These are phyloP conservation scores for Xyrauchen texanus DNA, from an alignment of 2,113 vertebrate species.

Conservation along the genomic window DNA sequence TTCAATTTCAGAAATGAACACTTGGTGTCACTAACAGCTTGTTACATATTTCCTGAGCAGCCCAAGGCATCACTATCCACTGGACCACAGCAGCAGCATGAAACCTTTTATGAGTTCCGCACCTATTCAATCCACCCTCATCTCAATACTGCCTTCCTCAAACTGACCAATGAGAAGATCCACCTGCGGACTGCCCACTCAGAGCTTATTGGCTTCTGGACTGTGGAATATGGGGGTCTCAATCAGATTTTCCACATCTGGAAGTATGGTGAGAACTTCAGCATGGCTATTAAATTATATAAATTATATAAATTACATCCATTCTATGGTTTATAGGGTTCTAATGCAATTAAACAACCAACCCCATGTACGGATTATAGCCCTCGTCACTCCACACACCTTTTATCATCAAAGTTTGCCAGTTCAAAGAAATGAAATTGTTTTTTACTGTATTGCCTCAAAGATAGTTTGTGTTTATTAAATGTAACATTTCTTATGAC, in stretches of 20 bases:
- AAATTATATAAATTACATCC: no score
- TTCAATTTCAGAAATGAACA: constrained; percentile 9
- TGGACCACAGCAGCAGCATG: constrained; percentile 74
- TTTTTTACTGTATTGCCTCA: background rate
- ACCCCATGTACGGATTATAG: no score
- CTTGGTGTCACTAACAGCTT: constrained; percentile 40
- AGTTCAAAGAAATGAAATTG: no score
- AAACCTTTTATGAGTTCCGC: constrained; percentile 88
- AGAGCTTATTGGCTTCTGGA: constrained; percentile 87
- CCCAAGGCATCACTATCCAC: constrained; percentile 68
- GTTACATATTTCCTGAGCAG: constrained; percentile 44
- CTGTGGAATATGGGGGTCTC: constrained; percentile 83
- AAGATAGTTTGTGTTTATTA: background rate
- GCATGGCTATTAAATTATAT: background rate
- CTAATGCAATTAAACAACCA: no score
- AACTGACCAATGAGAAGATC: constrained; percentile 77
- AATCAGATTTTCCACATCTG: constrained; percentile 91
- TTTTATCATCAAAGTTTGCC: no score
- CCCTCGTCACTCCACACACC: no score
- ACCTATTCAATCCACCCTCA: constrained; percentile 83
- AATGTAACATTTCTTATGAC: background rate
- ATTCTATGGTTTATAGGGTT: no score
- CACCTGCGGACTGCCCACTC: constrained; percentile 85
- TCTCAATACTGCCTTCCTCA: constrained; percentile 81
- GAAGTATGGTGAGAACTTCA: constrained; percentile 80